These are phyloP conservation scores for Caenorhabditis sp. DNA, from an alignment of 2,888 invertebrate genomes.

Conservation along the genomic window DNA sequence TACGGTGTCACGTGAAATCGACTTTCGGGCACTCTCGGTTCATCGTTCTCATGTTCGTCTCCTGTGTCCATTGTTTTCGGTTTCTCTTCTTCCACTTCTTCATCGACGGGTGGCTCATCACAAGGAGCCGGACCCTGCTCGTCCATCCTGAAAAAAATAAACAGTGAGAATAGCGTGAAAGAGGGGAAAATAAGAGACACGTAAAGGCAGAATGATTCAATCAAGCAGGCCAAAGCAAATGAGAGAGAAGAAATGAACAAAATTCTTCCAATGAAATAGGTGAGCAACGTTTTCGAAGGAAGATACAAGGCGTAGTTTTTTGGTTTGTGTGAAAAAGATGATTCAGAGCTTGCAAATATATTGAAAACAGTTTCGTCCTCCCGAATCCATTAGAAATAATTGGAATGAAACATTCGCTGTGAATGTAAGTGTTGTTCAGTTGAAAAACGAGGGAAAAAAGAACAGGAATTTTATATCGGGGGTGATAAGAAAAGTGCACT, in stretches of 20 bases:
- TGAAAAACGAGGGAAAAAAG: not conserved
- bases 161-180: conserved; percentile 15
- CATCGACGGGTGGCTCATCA: conserved; percentile 22
- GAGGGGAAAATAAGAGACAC: not conserved
- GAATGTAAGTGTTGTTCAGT: not conserved
- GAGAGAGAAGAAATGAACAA: not conserved
- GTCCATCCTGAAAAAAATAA: conserved; percentile 50
- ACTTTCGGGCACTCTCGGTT: not conserved
- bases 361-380: no score
- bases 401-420: not conserved
- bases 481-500: not conserved
- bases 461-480: not conserved
- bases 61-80: not conserved
- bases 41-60: not conserved
- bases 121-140: conserved; percentile 43
- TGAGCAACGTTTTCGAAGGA: not conserved
- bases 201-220: conserved; percentile 10
- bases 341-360: not conserved
- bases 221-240: conserved; percentile 20
- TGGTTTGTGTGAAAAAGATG: not conserved
- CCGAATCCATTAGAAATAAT: not conserved
- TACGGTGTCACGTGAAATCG: conserved; percentile 19
- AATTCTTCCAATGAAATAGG: not conserved
- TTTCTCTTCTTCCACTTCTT: not conserved
- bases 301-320: not conserved